Evolutionary conservation across 1,140 invertebrate genomes (phyloP).

Genomic region (Pygmarrhopalites habei): DNA sequence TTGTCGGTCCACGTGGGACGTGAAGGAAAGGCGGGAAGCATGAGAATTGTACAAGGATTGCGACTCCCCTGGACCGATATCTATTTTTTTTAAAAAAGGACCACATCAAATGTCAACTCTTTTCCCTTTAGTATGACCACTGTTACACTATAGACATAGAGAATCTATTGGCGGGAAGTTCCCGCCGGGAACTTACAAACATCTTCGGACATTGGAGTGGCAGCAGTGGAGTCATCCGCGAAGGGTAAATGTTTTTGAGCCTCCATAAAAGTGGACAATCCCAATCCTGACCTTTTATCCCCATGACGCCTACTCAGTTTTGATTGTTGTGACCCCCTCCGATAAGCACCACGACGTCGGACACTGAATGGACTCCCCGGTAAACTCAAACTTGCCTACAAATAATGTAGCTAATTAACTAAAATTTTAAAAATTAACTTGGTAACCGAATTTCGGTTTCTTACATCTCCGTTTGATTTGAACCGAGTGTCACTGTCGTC

Average conservation of each 20-base stretch:
- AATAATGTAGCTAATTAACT: too few relatives aligned
- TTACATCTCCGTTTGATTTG: constrained; percentile 52
- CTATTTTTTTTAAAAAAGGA: neutral
- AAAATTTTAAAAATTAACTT: too few relatives aligned
- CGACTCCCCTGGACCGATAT: constrained; percentile 61
- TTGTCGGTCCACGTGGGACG: constrained; percentile 83
- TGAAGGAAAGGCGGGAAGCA: constrained; percentile 82
- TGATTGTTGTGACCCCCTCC: constrained; percentile 50
- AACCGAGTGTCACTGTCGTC: constrained; percentile 59
- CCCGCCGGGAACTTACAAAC: constrained; percentile 89
- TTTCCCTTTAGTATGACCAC: neutral
- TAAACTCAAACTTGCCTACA: constrained; percentile 89
- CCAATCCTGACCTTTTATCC: constrained; percentile 86
- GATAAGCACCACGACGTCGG: constrained; percentile 77
- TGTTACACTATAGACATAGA: too few relatives aligned
- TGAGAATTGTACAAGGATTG: constrained; percentile 92
- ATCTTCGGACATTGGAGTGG: constrained; percentile 96
- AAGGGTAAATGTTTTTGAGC: constrained; percentile 93
- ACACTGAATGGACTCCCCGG: constrained; percentile 93
- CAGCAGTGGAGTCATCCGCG: constrained; percentile 93
- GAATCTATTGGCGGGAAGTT: constrained; percentile 58
- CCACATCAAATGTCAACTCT: neutral
- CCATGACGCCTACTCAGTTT: constrained; percentile 63
- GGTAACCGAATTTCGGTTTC: too few relatives aligned
- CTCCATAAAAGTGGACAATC: constrained; percentile 88